Evolutionary conservation across 2,888 invertebrate genomes (phyloP).

Genomic region (Criorhina ranunculi): DNA sequence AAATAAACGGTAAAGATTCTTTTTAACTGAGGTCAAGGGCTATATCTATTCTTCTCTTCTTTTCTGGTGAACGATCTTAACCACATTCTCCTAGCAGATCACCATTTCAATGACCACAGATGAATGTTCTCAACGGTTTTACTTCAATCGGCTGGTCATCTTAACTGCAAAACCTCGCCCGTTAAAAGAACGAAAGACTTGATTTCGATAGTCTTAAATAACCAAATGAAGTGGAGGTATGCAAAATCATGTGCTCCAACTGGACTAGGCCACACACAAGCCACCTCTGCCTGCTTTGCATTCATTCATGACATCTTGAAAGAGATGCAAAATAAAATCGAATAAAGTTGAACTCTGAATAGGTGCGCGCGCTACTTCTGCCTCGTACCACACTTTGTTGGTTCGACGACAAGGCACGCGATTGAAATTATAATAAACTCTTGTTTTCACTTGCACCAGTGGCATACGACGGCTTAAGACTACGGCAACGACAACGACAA

Average conservation of each 20-base stretch:
- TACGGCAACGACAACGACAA: conserved; percentile 21
- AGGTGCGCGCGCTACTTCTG: conserved; percentile 27
- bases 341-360: conserved; percentile 47
- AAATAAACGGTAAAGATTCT: too few species aligned
- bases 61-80: too few species aligned
- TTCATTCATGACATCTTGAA: conserved; percentile 55
- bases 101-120: too few species aligned
- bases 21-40: too few species aligned
- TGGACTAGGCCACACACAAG: conserved; percentile 58
- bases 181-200: neutral
- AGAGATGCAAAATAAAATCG: conserved; percentile 37
- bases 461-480: conserved; percentile 47
- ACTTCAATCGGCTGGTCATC: neutral
- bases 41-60: too few species aligned
- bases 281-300: conserved; percentile 31
- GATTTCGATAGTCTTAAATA: conserved; percentile 5
- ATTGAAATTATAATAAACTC: conserved; percentile 75
- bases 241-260: conserved; percentile 15
- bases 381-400: conserved; percentile 30
- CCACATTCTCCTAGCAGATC: too few species aligned
- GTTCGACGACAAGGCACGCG: conserved; percentile 72
- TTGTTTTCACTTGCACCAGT: conserved; percentile 72
- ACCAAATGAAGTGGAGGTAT: neutral
- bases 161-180: neutral
- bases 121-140: too few species aligned